These are phyloP conservation scores for Drosophila grimshawi DNA, from an alignment of 1,140 invertebrate species.

Conservation along the genomic window DNA sequence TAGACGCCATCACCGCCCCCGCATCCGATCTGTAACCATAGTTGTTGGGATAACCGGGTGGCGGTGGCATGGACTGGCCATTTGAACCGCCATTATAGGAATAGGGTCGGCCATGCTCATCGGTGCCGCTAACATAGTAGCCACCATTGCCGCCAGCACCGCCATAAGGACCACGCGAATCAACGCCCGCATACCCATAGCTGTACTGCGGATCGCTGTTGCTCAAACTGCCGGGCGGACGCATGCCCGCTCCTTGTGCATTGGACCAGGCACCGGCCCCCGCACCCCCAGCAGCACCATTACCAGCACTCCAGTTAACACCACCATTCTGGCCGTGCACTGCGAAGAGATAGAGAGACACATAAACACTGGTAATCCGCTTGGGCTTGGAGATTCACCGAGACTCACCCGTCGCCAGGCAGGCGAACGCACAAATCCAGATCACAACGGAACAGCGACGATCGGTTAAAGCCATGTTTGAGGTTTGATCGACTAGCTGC, in stretches of 20 bases:
- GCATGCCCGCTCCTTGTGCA: conserved; percentile 53
- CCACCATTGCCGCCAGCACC: conserved; percentile 73
- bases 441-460: conserved; percentile 27
- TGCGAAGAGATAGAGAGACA: conserved; percentile 1
- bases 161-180: conserved; percentile 66
- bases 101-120: conserved; percentile 68
- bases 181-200: conserved; percentile 70
- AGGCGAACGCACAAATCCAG: conserved; percentile 31
- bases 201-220: conserved; percentile 59
- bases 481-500: conserved; percentile 43
- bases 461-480: conserved; percentile 63
- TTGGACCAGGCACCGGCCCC: conserved; percentile 41
- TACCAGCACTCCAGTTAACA: conserved; percentile 32
- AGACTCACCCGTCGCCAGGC: conserved; percentile 58
- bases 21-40: conserved; percentile 50
- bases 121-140: conserved; percentile 70
- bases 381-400: too few relatives aligned
- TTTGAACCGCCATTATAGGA: conserved; percentile 55
- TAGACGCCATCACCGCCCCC: neutral
- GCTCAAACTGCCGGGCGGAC: conserved; percentile 58
- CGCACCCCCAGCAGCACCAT: conserved; percentile 19
- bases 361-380: conserved; percentile 38
- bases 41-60: conserved; percentile 47
- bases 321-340: conserved; percentile 28
- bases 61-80: conserved; percentile 44